Evolutionary conservation across 2,797 vertebrate species (phyloP), one percentile per base, ranked within the genome.

Genomic region (Microcaecilia unicolor): DNA sequence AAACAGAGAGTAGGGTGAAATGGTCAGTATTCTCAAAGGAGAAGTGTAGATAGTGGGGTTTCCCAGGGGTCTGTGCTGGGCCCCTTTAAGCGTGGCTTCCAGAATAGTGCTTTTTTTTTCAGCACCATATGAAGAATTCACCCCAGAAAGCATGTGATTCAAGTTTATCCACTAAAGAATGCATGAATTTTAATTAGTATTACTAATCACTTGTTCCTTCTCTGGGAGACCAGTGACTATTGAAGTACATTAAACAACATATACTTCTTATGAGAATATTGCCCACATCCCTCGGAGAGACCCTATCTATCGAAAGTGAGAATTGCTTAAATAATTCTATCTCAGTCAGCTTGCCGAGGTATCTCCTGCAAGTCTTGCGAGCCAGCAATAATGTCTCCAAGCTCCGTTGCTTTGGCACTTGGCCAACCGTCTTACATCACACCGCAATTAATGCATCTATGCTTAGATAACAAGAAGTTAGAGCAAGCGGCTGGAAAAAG

Each of bases 111-210:
- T n/a, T n/a, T n/a, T n/a, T n/a, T n/a, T n/a, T n/a, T n/a, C n/a
- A n/a, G n/a, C n/a, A n/a, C n/a, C n/a, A n/a, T n/a, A n/a, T n/a
- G n/a, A n/a, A n/a, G n/a, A n/a, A n/a, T n/a, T n/a, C n/a, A 69
- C 58, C 64, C 61, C 57, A 48, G 54, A 58, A 64, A 53, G 37
- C 58, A 56, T 51, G 25, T 15, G 15, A 22, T 0, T 4, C 36
- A 61, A 29, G 54, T 69, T 60, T 53, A 59, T 73, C 63, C 70
- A 53, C 32, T 22, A 50, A 65, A 65, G 41, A 62, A 64, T 66
- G 38, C 28, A 58, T 62, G 58, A 74, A 63, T 65, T 72, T 67
- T 76, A 76, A 78, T 74, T 76, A 76, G 69, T 63, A 52, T 63
- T 67, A 64, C 70, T 76, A 67, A 76, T 78, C 72, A 70, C 62